Percentiles rank a stretch among this genome's conserved stretches.
phyloP scores from a whole-genome alignment of 2,797 vertebrate species.

The Sardinella longiceps region DNA sequence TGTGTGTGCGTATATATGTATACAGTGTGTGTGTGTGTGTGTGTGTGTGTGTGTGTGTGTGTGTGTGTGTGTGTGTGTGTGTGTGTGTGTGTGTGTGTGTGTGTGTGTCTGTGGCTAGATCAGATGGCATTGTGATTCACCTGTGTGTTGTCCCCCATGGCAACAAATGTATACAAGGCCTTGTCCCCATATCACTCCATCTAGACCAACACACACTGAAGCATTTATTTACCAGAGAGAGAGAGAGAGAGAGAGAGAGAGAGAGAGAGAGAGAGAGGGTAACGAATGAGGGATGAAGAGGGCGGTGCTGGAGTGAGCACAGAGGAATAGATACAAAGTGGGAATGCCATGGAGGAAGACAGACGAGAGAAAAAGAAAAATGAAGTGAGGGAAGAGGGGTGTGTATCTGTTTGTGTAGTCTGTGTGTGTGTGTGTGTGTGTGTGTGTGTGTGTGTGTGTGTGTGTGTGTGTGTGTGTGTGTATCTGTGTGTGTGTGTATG shows the following conservation, averaged over 20 bases:
- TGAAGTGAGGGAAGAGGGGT: background rate
- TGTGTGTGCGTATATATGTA: no score
- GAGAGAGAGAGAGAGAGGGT: background rate
- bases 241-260: background rate
- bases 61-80: background rate
- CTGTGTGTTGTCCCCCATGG: background rate
- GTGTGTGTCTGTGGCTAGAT: background rate
- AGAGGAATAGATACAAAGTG: background rate
- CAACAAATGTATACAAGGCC: background rate
- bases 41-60: no score
- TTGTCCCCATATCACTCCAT: background rate
- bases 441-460: background rate
- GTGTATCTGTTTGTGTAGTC: background rate
- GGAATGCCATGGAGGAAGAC: background rate
- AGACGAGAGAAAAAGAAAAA: conserved; percentile 11
- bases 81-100: background rate
- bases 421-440: background rate
- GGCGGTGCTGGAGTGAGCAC: background rate
- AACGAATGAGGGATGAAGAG: background rate
- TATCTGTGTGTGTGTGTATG: background rate
- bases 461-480: background rate
- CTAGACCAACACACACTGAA: background rate
- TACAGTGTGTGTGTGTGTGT: background rate
- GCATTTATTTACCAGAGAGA: background rate
- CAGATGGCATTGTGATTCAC: background rate